These are phyloP conservation scores for Mystacornis crossleyi DNA, from an alignment of 2,113 vertebrate genomes.

Conservation along the genomic window DNA sequence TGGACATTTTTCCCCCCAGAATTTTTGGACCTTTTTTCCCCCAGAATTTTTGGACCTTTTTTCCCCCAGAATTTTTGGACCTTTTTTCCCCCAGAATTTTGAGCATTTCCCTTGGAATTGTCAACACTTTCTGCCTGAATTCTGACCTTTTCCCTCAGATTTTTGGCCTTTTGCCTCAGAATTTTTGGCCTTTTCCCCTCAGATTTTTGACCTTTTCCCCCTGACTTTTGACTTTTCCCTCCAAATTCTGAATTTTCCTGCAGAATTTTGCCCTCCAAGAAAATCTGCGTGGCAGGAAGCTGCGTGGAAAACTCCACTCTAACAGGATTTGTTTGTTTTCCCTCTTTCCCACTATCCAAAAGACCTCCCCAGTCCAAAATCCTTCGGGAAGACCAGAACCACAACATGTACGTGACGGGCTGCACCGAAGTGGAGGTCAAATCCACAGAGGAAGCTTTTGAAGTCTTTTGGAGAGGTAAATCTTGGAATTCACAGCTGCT, in stretches of 20 bases:
- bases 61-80: not conserved
- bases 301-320: not conserved
- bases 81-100: not conserved
- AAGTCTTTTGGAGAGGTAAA: slow-evolving; percentile 95
- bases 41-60: not conserved
- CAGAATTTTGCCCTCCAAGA: not conserved
- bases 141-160: not conserved
- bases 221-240: not conserved
- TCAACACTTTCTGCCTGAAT: fast-evolving
- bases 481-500: not conserved
- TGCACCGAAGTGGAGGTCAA: slow-evolving; percentile 96
- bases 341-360: not conserved
- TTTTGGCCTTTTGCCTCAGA: not conserved
- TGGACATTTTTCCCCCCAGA: too few species aligned
- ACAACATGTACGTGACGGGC: slow-evolving; percentile 95
- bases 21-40: not conserved
- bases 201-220: not conserved
- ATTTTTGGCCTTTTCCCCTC: too few species aligned
- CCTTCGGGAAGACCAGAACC: slow-evolving; percentile 94
- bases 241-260: not conserved
- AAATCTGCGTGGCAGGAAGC: not conserved
- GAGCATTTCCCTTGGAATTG: too few species aligned
- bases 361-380: slow-evolving; percentile 93
- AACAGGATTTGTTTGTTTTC: fast-evolving
- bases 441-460: slow-evolving; percentile 91